Base-by-base conservation (phyloP, 92 coral and sea anemone species). In the Nematostella vectensis region DNA sequence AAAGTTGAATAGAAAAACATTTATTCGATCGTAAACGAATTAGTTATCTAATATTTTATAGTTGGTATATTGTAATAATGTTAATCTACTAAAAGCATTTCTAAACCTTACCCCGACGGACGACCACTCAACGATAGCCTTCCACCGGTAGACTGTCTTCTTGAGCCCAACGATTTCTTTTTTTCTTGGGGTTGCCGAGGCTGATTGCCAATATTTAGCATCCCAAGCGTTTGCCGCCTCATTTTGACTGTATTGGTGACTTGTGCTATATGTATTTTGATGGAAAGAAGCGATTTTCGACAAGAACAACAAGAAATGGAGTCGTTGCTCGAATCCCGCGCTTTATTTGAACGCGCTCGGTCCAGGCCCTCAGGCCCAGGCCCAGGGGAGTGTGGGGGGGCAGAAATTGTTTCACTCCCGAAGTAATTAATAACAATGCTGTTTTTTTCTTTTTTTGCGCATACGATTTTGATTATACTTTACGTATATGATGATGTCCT, bases 151-250 rank as follows among this genome's bases (percentile, higher is more conserved):
- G 94, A 78, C 27, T 82, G 65, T 11, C 83, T 70, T 11, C 83
- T 70, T 26, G 94, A 31, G 6, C 94, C 86, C 11, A 79, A 72
- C 29, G 77, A 69, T 1, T 53, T 43, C 66, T 83, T 83, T 49
- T 69, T 75, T 29, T 84, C 85, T 6, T 74, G 70, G 42, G 45
- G 40, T 16, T 28, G 76, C 9, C 79, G 62, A 16, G 63, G 33
- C 48, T 83, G 85, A 38, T 83, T 83, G n/a, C 87, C 87, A 57
- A 48, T 80, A 40, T 83, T 83, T 50, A 78, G 52, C 1, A 72
- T 51, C 19, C 87, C 87, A 4, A 84, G 73, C 47, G 87, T 84
- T 54, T 69, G 53, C 20, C 87, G 67, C 37, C 87, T 73, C 87
- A 79, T 79, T 48, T 2, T 71, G 11, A 27, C 6, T 13, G 16